These are phyloP conservation scores for Herpetotheres cachinnans DNA, from an alignment of 2,113 vertebrate species.

Conservation along the genomic window DNA sequence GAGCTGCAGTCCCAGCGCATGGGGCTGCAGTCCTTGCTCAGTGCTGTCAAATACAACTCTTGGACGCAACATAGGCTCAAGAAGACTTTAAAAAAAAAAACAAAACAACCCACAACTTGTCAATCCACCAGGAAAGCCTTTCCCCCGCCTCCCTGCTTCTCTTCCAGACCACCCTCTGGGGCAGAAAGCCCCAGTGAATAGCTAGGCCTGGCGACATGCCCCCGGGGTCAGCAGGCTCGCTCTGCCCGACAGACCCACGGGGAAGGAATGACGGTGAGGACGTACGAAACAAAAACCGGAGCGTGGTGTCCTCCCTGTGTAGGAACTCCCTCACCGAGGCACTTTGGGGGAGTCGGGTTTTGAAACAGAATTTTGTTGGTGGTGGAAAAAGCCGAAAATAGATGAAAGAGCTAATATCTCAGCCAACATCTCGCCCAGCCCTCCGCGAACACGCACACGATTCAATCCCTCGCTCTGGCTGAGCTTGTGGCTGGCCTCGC, in stretches of 20 bases:
- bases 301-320: accelerated
- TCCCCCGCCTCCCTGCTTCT: no score
- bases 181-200: not conserved
- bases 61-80: not conserved
- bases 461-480: no score
- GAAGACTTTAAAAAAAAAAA: not conserved
- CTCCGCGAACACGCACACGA: accelerated
- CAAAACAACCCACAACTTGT: accelerated
- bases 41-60: not conserved
- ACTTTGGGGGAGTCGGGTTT: not conserved
- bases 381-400: not conserved
- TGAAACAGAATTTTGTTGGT: not conserved
- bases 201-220: not conserved
- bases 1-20: not conserved
- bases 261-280: not conserved
- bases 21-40: not conserved
- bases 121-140: not conserved
- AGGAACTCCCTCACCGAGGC: accelerated
- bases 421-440: accelerated
- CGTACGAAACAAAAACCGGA: accelerated
- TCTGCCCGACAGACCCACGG: not conserved
- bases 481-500: not conserved
- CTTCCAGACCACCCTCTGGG: not conserved
- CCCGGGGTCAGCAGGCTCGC: not conserved
- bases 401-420: not conserved